Conservation (phyloP, 2,888 invertebrate species). For the Drosophila phalerata region DNA sequence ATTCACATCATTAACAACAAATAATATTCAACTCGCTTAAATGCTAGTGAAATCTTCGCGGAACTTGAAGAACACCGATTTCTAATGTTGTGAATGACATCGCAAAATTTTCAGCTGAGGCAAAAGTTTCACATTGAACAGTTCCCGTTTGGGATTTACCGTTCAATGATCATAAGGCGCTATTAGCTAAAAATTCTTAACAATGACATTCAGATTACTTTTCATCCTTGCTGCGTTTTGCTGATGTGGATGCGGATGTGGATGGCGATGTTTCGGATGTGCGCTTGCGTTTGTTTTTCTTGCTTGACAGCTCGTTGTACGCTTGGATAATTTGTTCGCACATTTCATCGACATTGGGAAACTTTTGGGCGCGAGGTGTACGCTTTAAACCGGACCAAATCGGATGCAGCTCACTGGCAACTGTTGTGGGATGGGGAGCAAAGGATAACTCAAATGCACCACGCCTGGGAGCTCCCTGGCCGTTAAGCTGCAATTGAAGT, state of each 20-base stretch:
- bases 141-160: constrained; percentile 62
- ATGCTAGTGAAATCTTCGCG: constrained; percentile 12
- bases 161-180: constrained; percentile 60
- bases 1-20: background rate
- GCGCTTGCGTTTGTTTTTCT: constrained; percentile 31
- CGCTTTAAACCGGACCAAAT: constrained; percentile 84
- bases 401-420: constrained; percentile 48
- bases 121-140: constrained; percentile 46
- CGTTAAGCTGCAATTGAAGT: constrained; percentile 80
- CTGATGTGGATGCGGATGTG: constrained; percentile 5
- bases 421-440: constrained; percentile 48
- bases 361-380: constrained; percentile 83
- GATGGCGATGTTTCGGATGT: constrained; percentile 9
- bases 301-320: constrained; percentile 2
- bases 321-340: constrained; percentile 32
- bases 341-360: constrained; percentile 70
- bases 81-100: background rate
- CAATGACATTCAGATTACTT: background rate
- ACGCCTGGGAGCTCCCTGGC: constrained; percentile 76
- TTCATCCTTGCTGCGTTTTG: constrained; percentile 33
- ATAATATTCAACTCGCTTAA: background rate
- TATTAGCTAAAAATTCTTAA: constrained; percentile 27
- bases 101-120: constrained; percentile 36
- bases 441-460: constrained; percentile 83
- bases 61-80: constrained; percentile 1